phyloP scores from a whole-genome alignment of 2,113 vertebrate species.

The Urocynchramus pylzowi region DNA sequence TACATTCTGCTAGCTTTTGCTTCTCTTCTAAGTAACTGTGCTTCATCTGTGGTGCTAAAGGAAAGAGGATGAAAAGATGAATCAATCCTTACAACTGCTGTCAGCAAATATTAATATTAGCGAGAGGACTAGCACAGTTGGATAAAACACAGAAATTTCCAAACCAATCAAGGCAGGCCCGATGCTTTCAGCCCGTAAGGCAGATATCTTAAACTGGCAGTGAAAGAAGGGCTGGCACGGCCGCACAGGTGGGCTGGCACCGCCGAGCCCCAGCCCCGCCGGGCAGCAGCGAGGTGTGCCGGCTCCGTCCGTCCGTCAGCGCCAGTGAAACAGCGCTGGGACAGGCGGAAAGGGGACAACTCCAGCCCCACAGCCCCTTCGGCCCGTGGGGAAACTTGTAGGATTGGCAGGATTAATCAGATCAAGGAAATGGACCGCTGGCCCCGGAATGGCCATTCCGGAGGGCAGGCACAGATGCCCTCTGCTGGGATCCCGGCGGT shows the following conservation, averaged over 20 bases:
- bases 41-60: constrained; percentile 67
- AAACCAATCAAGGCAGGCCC: neutral
- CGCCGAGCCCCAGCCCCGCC: constrained; percentile 50
- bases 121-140: neutral
- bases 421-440: constrained; percentile 81
- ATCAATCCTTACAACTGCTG: neutral
- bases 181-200: neutral
- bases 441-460: constrained; percentile 69
- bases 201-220: constrained; percentile 37
- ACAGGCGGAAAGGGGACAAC: constrained; percentile 67
- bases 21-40: constrained; percentile 85
- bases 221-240: constrained; percentile 45
- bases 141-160: constrained; percentile 11
- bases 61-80: neutral
- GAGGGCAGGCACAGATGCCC: constrained; percentile 83
- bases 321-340: neutral
- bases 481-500: constrained; percentile 78
- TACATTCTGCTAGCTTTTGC: constrained; percentile 83
- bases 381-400: constrained; percentile 80
- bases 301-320: constrained; percentile 8
- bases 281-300: constrained; percentile 34
- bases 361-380: constrained; percentile 77
- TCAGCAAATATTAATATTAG: constrained; percentile 23
- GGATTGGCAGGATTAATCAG: constrained; percentile 92
- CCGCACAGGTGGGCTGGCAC: constrained; percentile 38